These are phyloP conservation scores for Glaucomys volans DNA, from an alignment of 2,113 vertebrate genomes.

Conservation along the genomic window DNA sequence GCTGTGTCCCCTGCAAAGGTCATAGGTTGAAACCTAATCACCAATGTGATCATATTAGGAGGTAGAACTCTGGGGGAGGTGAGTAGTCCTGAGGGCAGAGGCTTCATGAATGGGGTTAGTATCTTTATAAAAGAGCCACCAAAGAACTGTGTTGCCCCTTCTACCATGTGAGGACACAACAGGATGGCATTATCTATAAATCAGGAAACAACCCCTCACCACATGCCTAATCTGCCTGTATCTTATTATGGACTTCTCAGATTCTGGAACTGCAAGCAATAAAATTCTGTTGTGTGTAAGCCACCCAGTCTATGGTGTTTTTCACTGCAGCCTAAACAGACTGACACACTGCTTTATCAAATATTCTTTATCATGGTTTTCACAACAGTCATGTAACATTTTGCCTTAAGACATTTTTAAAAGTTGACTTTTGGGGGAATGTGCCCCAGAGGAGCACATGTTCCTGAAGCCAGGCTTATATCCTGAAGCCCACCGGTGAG, in stretches of 20 bases:
- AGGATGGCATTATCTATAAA: neutral
- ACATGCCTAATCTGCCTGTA: neutral
- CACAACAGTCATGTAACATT: neutral
- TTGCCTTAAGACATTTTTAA: neutral
- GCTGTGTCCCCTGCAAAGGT: neutral
- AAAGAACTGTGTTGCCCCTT: neutral
- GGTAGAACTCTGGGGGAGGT: neutral
- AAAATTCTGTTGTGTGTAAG: no score
- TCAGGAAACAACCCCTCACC: neutral
- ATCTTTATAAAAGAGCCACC: neutral
- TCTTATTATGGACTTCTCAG: neutral
- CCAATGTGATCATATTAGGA: neutral
- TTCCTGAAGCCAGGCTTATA: neutral
- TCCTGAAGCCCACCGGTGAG: neutral
- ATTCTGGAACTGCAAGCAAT: neutral
- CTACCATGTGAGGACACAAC: neutral
- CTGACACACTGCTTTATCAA: neutral
- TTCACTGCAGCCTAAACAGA: neutral
- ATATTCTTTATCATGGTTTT: neutral
- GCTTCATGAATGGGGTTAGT: no score
- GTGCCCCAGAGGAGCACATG: neutral
- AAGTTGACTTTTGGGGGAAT: neutral
- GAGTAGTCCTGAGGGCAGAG: no score
- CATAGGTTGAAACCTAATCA: neutral
- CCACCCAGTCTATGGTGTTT: no score